Evolutionary conservation across 92 coral and sea anemone species (phyloP).

Genomic region (Desmophyllum pertusum): DNA sequence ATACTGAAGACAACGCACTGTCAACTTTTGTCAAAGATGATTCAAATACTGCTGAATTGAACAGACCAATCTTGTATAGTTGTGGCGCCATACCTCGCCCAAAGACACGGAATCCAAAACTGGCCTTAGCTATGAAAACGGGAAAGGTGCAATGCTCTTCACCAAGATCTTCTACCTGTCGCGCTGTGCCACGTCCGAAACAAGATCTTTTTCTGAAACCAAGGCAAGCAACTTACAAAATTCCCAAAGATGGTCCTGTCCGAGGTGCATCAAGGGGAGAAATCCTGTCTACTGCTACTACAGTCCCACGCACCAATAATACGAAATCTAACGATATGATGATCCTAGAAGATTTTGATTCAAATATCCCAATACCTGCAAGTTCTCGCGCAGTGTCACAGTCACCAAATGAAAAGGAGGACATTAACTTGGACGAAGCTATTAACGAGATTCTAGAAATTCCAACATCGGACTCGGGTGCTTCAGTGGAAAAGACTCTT

Average conservation of each 20-base stretch:
- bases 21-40: neutral
- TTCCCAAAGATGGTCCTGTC: neutral
- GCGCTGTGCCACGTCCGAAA: conserved; percentile 11
- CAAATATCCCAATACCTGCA: neutral
- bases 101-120: conserved; percentile 8
- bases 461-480: too few species aligned
- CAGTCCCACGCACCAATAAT: neutral
- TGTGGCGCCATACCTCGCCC: neutral
- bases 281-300: neutral
- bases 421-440: too few species aligned
- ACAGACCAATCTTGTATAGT: neutral
- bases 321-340: neutral
- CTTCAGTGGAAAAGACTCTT: too few species aligned
- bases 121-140: neutral
- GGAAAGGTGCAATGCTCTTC: neutral
- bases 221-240: neutral
- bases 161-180: neutral
- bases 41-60: neutral
- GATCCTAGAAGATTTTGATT: neutral
- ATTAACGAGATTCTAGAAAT: too few species aligned
- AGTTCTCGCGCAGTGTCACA: neutral
- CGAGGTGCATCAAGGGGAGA: neutral
- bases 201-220: conserved; percentile 7
- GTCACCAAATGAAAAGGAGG: neutral
- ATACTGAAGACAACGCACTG: neutral